A percentile compares a stretch with the other conserved stretches of the same genome.
phyloP scores from a whole-genome alignment of 2,888 invertebrate genomes.

The Sceliomorpha sp. region DNA sequence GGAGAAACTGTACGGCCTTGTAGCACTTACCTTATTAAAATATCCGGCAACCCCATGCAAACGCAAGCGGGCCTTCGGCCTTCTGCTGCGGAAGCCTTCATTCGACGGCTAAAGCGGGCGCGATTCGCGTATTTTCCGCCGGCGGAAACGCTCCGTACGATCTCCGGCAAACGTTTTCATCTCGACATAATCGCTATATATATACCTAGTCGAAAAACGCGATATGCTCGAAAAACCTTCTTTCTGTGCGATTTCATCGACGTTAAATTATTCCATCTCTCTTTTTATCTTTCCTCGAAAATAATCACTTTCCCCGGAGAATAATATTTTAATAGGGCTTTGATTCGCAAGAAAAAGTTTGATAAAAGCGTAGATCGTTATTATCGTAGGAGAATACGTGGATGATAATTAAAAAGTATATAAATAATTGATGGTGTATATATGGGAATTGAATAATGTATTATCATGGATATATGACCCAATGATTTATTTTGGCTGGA shows the following conservation, averaged over 20 bases:
- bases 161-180: conserved; percentile 34
- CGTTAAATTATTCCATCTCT: too few species aligned
- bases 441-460: conserved; percentile 42
- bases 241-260: too few species aligned
- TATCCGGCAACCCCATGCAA: conserved; percentile 69
- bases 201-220: conserved; percentile 5
- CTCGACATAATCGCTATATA: conserved; percentile 3
- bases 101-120: conserved; percentile 29
- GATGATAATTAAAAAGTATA: conserved; percentile 22
- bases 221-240: too few species aligned
- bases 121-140: conserved; percentile 14
- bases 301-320: too few species aligned
- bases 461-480: conserved; percentile 24
- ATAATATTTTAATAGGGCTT: too few species aligned
- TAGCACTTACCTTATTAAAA: conserved; percentile 81
- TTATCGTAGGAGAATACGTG: conserved; percentile 6
- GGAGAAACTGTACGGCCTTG: conserved; percentile 71
- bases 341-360: too few species aligned
- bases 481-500: conserved; percentile 31
- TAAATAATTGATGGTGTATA: conserved; percentile 37
- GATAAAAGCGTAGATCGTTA: neutral
- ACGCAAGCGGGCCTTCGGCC: conserved; percentile 47
- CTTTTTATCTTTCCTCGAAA: too few species aligned
- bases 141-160: conserved; percentile 25
- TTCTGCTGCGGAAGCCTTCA: conserved; percentile 44